Evolutionary conservation across 64 coral and sea anemone genomes (phyloP), one percentile per base, ranked within the genome.

Genomic region (Catalaphyllia jardinei): DNA sequence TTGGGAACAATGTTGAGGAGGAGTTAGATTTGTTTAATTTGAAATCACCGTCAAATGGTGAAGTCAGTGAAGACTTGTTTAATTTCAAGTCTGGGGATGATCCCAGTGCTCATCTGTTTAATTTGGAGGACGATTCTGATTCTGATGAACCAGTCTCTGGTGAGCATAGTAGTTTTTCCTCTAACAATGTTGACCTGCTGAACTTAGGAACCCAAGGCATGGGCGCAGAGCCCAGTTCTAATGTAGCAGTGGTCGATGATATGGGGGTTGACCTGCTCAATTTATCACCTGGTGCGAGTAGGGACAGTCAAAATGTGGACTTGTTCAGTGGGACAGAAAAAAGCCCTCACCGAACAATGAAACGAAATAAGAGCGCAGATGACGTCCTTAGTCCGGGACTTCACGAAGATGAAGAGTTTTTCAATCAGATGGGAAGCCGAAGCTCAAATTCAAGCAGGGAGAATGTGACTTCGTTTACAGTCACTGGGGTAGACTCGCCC

Each of bases 331-430:
- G 89, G 18, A 87, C 90, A 24, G 88, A 90, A 14, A 92, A 92
- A 79, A 60, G 22, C 30, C 75, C 77, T 10, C 55, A 86, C 29
- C 73, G 72, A 14, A 71, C 61, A 13, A 87, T 93, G 83, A 94
- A 89, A 29, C 60, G 97, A 60, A 99, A 99, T 57, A 91, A 71
- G 77, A 99, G 97, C 72, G 93, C 94, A 16, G 94, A 99, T 80
- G 97, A 99, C 38, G 89, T 99, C 10, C 61, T 99, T 24, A 78
- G 64, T 16, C 86, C 91, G 19, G 63, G 65, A 30, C 77, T 91
- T 7, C 81, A 98, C 8, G 87, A 92, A 17, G 93, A 92, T 17
- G 91, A 99, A 62, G 93, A 95, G 30, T 99, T 99, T 71, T 95
- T 95, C 33, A 93, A 39, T 85, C 93, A 91, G 19, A 60, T 92